Conservation (phyloP, 2,113 vertebrate species). For the Tamias sibiricus region DNA sequence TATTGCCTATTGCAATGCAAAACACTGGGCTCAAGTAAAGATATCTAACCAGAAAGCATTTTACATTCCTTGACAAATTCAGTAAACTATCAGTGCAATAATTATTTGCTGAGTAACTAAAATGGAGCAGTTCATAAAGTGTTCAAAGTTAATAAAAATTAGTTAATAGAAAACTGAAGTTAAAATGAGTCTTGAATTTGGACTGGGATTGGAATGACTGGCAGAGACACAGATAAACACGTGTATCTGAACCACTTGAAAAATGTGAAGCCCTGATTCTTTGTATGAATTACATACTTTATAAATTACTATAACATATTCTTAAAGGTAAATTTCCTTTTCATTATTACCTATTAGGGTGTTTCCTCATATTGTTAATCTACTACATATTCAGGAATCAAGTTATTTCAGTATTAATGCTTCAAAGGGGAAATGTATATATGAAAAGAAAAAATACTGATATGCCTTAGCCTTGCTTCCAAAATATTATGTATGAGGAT, state of each 20-base stretch:
- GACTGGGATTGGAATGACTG: neutral
- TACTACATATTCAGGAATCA: constrained; percentile 37
- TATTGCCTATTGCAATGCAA: neutral
- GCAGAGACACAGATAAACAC: neutral
- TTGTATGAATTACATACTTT: neutral
- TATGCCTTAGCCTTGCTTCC: neutral
- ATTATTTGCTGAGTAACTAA: neutral
- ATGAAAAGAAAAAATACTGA: constrained; percentile 34
- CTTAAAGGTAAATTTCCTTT: constrained; percentile 31
- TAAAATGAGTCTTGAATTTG: constrained; percentile 10
- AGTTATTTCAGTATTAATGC: constrained; percentile 6
- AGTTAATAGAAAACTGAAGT: neutral
- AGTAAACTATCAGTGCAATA: neutral
- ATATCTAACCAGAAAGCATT: neutral
- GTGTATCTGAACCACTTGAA: constrained; percentile 30
- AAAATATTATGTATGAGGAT: neutral
- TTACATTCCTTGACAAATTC: constrained; percentile 11
- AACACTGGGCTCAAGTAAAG: neutral
- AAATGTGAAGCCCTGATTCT: neutral
- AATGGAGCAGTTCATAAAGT: neutral
- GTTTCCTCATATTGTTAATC: constrained; percentile 7
- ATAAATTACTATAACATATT: neutral
- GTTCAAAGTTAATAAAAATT: neutral
- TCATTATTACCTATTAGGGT: neutral
- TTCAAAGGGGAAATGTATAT: constrained; percentile 28